Conservation (phyloP, 2,113 vertebrate species). For the Syngnathus scovelli region DNA sequence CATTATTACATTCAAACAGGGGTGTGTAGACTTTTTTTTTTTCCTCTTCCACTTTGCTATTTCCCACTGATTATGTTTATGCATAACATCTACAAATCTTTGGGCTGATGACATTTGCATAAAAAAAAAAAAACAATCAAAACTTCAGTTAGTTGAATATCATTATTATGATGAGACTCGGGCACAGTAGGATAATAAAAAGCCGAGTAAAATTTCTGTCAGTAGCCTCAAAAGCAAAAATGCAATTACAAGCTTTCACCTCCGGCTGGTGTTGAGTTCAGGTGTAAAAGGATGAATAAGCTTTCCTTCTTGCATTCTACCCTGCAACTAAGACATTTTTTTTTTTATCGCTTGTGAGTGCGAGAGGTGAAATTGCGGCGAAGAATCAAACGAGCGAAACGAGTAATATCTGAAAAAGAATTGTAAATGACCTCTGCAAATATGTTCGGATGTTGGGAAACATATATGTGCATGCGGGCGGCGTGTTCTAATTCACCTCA, state of each 20-base stretch:
- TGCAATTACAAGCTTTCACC: neutral
- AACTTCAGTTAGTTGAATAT: neutral
- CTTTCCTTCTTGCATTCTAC: conserved; percentile 15
- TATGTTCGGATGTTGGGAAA: neutral
- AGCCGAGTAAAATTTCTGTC: neutral
- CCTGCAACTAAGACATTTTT: conserved; percentile 18
- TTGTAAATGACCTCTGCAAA: conserved; percentile 5
- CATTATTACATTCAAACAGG: too few relatives aligned
- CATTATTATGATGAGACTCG: neutral
- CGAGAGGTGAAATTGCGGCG: neutral
- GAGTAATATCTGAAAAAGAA: neutral
- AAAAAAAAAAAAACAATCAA: too few relatives aligned
- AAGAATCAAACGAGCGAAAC: conserved; percentile 1
- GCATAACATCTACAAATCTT: neutral
- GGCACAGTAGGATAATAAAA: neutral
- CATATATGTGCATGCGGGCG: conserved; percentile 4
- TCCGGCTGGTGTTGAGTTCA: neutral
- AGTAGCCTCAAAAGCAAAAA: neutral
- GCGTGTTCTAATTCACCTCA: conserved; percentile 27
- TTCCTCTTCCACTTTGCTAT: neutral
- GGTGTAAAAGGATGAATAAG: conserved; percentile 10
- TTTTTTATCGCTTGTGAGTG: conserved; percentile 12
- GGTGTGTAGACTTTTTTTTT: neutral
- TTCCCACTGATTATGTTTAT: neutral
- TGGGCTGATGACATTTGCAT: neutral